Evolutionary conservation across 1,140 invertebrate genomes (phyloP).

Genomic region (Ruditapes philippinarum): DNA sequence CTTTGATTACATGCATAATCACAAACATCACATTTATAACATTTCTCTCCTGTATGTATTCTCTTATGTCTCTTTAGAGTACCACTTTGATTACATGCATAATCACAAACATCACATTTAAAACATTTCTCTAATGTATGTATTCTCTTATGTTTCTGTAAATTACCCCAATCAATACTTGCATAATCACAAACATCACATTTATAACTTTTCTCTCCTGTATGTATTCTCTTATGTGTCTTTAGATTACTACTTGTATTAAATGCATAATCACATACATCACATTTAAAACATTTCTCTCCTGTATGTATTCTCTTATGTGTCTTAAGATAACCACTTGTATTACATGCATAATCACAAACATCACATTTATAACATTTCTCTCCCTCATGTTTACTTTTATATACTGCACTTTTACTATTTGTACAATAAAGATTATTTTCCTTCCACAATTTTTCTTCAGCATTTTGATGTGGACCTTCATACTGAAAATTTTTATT

Average conservation of each 20-base stretch:
- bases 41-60: slow-evolving; percentile 25
- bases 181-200: slow-evolving; percentile 13
- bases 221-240: slow-evolving; percentile 11
- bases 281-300: not conserved
- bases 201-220: slow-evolving; percentile 12
- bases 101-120: not conserved
- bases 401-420: too few relatives aligned
- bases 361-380: too few relatives aligned
- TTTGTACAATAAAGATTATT: too few relatives aligned
- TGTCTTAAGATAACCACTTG: too few relatives aligned
- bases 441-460: too few relatives aligned
- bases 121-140: not conserved
- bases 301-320: not conserved
- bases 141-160: slow-evolving; percentile 34
- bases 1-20: not conserved
- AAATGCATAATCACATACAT: not conserved
- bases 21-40: slow-evolving; percentile 7
- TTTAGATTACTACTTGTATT: not conserved
- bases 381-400: too few relatives aligned
- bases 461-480: not conserved
- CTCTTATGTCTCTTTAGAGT: not conserved
- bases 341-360: too few relatives aligned
- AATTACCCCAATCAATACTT: not conserved
- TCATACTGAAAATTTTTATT: not conserved
- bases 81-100: not conserved